Conservation (phyloP, 1,140 invertebrate genomes). For the Leptinotarsa lineolata region DNA sequence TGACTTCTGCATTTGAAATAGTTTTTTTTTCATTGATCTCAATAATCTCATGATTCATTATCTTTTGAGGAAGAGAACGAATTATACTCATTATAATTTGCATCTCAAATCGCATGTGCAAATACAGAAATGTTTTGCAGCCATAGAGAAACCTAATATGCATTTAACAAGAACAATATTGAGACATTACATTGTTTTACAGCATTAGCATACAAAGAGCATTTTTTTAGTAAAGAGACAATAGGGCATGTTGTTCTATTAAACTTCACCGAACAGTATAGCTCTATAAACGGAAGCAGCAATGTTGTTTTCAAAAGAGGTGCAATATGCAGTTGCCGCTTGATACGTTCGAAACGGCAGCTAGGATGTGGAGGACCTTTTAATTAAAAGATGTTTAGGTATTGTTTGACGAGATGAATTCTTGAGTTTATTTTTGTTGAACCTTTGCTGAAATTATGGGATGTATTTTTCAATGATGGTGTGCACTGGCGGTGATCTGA, state of each 20-base stretch:
- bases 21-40: no score
- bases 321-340: not conserved
- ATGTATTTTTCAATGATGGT: no score
- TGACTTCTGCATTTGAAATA: no score
- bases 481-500: no score
- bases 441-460: no score
- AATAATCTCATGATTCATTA: no score
- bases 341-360: not conserved
- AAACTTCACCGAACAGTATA: not conserved
- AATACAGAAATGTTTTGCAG: not conserved
- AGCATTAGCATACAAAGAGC: slow-evolving; percentile 5
- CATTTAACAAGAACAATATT: slow-evolving; percentile 8
- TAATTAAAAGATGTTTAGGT: slow-evolving; percentile 3
- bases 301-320: not conserved
- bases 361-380: not conserved
- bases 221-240: not conserved
- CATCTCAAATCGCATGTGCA: not conserved
- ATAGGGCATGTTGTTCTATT: not conserved
- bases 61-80: no score
- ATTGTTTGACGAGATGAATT: no score
- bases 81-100: no score
- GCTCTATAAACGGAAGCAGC: not conserved
- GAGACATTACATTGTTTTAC: not conserved
- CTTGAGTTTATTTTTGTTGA: no score
- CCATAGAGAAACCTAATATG: not conserved